Evolutionary conservation across 2,113 vertebrate genomes (phyloP), one percentile per base, ranked within the genome.

Genomic region (Gulo gulo): DNA sequence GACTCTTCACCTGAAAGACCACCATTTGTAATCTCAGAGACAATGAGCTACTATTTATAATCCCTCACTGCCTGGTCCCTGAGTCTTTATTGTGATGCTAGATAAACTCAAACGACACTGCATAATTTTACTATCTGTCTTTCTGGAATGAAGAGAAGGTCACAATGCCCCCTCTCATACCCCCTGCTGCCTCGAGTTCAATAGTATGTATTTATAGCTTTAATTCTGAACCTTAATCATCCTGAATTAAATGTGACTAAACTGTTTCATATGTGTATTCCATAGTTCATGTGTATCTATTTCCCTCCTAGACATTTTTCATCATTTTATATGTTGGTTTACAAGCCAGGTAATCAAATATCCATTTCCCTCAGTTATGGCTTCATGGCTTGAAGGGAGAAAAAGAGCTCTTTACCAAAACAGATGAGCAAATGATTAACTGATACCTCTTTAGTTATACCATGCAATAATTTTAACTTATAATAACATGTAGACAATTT

Each of bases 191-290:
- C 42, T 85, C 47, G 76, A 74, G 45, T 67, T 97, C 61, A 78
- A 67, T 18, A 74, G 12, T 84, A 71, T 88, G 26, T 55, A 63
- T 47, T 92, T 95, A 36, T 31, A 50, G 52, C 15, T 18, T 93
- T 95, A 88, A 81, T 69, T 85, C 42, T 95, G 73, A 93, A 69
- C 20, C 42, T 91, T 65, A 83, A 23, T 65, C 73, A 79, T 81
- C 63, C 31, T 39, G 21, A 91, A 67, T 95, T 69, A 74, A 50
- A 39, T 63, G 47, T 69, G 31, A 76, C 69, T 96, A 45, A 88
- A 63, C 63, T 81, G 34, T 91, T 88, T 91, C 81, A 91, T 52
- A 61, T n/a, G 13, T 78, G 23, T 79, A 47, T 91, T 39, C 36
- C 55, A 50, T 36, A 59, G 39, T 59, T 79, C 67, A 82, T 94